Evolutionary conservation across 1,140 invertebrate species (phyloP).

Genomic region (Drosophila kurseongensis): DNA sequence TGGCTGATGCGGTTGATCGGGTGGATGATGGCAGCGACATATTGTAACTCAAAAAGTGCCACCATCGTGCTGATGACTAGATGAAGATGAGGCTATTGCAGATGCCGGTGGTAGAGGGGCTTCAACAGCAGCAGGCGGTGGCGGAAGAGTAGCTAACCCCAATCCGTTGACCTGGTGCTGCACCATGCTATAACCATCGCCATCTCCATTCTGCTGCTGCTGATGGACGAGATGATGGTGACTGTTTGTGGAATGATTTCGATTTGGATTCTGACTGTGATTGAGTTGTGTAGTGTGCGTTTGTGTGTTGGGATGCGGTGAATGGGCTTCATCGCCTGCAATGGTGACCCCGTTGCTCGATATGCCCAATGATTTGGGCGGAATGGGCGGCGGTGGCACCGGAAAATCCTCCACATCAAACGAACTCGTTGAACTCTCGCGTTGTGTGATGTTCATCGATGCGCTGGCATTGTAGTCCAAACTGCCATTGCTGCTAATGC

Average conservation of each 20-base stretch:
- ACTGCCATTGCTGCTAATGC: constrained; percentile 75
- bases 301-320: constrained; percentile 56
- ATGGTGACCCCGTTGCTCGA: constrained; percentile 47
- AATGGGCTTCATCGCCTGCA: constrained; percentile 54
- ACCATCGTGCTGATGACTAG: constrained; percentile 75
- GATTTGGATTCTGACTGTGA: constrained; percentile 42
- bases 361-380: constrained; percentile 75
- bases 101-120: constrained; percentile 19
- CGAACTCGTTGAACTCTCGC: constrained; percentile 72
- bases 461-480: constrained; percentile 51
- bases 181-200: constrained; percentile 51
- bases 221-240: constrained; percentile 45
- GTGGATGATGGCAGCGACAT: constrained; percentile 84
- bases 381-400: constrained; percentile 78
- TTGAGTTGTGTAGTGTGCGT: constrained; percentile 30
- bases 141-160: constrained; percentile 29
- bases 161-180: constrained; percentile 58
- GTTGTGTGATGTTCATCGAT: constrained; percentile 72
- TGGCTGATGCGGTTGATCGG: constrained; percentile 77
- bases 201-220: constrained; percentile 56
- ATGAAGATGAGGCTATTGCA: constrained; percentile 39
- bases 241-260: constrained; percentile 74
- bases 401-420: constrained; percentile 81
- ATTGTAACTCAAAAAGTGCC: constrained; percentile 84
- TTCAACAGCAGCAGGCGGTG: constrained; percentile 45